These are phyloP conservation scores for Onychomys torridus DNA, from an alignment of 2,797 vertebrate species.

Conservation along the genomic window DNA sequence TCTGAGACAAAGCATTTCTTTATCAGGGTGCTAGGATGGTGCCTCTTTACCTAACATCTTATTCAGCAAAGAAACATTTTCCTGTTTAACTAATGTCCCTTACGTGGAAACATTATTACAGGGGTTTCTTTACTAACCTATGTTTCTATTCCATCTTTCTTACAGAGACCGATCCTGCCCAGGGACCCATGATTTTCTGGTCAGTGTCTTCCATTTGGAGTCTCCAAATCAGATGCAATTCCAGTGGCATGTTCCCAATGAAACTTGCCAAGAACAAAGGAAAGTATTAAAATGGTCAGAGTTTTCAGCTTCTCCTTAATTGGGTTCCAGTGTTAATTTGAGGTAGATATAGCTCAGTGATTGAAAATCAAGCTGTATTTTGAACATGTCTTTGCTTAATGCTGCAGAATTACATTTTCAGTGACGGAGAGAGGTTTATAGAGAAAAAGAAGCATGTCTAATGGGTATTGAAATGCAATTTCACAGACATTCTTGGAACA, in stretches of 20 bases:
- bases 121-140: neutral
- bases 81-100: neutral
- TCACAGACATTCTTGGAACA: conserved; percentile 78
- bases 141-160: neutral
- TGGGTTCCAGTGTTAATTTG: conserved; percentile 56
- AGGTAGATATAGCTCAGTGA: conserved; percentile 39
- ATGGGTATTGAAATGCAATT: conserved; percentile 81
- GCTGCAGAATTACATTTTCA: conserved; percentile 64
- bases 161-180: neutral
- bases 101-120: neutral
- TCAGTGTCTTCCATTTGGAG: neutral
- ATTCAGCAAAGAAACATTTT: neutral
- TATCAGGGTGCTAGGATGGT: neutral
- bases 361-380: conserved; percentile 66
- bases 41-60: neutral
- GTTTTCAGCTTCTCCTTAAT: conserved; percentile 40
- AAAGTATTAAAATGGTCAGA: conserved; percentile 12
- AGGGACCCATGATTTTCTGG: neutral
- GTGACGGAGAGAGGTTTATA: conserved; percentile 43
- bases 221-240: conserved; percentile 20
- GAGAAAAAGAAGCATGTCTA: conserved; percentile 77
- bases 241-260: neutral
- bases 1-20: neutral
- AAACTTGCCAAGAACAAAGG: neutral
- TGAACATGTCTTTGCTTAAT: conserved; percentile 69